phyloP scores from a whole-genome alignment of 2,888 invertebrate species.

The Eremobia ochroleuca region DNA sequence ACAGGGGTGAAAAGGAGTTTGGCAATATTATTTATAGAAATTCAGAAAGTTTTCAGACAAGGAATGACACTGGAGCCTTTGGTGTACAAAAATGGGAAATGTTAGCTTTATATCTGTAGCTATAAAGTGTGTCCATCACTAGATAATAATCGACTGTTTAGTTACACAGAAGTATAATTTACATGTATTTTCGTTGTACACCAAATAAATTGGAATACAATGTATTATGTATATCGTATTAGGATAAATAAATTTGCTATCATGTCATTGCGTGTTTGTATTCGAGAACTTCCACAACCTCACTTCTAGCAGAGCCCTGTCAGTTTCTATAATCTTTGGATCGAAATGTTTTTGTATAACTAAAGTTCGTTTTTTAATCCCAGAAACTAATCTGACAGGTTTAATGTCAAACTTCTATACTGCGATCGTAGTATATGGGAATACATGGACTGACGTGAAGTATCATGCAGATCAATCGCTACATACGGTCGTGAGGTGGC shows the following conservation, averaged over 20 bases:
- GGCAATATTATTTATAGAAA: slow-evolving; percentile 72
- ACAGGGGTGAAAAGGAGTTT: slow-evolving; percentile 67
- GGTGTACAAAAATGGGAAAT: slow-evolving; percentile 72
- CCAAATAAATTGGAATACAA: slow-evolving; percentile 77
- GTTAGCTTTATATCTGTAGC: slow-evolving; percentile 67
- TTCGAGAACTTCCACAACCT: neutral
- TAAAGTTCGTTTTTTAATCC: too few relatives aligned
- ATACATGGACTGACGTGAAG: too few relatives aligned
- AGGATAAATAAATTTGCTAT: slow-evolving; percentile 89
- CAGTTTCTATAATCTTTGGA: too few relatives aligned
- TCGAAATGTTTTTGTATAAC: too few relatives aligned
- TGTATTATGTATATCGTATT: slow-evolving; percentile 86
- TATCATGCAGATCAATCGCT: too few relatives aligned
- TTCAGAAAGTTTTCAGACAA: slow-evolving; percentile 45
- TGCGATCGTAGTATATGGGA: too few relatives aligned
- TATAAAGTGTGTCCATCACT: slow-evolving; percentile 69
- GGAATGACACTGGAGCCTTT: slow-evolving; percentile 66
- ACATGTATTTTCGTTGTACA: slow-evolving; percentile 75
- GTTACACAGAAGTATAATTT: slow-evolving; percentile 72
- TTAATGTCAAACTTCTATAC: too few relatives aligned
- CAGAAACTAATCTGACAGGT: too few relatives aligned
- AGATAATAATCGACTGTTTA: slow-evolving; percentile 66
- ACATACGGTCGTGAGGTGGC: too few relatives aligned
- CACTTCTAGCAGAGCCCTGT: too few relatives aligned
- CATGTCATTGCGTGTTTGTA: slow-evolving; percentile 79